These are phyloP conservation scores for Tenthredo mesomela DNA, from an alignment of 2,888 invertebrate species.

Conservation along the genomic window DNA sequence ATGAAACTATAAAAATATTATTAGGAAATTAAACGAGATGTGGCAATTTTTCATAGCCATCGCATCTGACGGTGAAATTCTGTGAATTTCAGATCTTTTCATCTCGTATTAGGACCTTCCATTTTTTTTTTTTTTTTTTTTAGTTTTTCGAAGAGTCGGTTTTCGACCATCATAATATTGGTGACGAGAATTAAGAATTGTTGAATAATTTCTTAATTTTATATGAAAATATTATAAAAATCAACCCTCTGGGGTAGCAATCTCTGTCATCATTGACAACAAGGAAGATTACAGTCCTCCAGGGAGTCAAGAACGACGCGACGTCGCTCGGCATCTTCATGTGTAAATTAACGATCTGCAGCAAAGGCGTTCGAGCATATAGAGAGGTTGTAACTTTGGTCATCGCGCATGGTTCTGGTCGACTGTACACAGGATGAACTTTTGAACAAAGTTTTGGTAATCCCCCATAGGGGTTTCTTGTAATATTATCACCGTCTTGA, in stretches of 20 bases:
- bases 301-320: not conserved
- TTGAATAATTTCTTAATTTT: not conserved
- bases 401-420: constrained; percentile 12
- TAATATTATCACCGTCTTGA: not conserved
- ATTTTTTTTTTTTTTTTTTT: no score
- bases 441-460: constrained; percentile 38
- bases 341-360: not conserved
- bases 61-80: no score
- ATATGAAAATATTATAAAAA: not conserved
- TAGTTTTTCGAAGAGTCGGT: not conserved
- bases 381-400: constrained; percentile 24
- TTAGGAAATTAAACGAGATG: not conserved
- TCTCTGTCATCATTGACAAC: not conserved
- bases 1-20: not conserved
- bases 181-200: not conserved
- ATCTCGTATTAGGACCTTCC: no score
- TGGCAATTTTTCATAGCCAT: no score
- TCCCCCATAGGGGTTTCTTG: constrained; percentile 14
- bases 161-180: no score
- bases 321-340: not conserved
- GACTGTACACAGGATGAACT: constrained; percentile 2
- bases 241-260: not conserved
- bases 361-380: not conserved
- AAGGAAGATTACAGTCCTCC: not conserved
- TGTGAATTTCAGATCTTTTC: no score